Evolutionary conservation across 2,888 invertebrate genomes (phyloP), one percentile per base, ranked within the genome.

Genomic region (Drosophila anceps): DNA sequence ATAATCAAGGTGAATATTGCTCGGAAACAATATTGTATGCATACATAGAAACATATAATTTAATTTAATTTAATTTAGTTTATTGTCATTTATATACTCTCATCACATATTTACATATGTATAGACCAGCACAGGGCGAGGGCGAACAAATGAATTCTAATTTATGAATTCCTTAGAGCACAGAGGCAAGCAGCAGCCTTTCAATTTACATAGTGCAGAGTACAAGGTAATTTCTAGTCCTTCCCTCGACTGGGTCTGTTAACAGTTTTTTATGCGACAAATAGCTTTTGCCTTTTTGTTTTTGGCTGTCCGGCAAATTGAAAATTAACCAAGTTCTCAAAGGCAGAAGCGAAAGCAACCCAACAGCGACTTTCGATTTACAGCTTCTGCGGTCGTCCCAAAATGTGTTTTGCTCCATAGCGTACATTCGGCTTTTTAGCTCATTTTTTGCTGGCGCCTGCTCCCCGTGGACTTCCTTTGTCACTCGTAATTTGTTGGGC

Each of bases 311-410:
- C 75, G 66, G 65, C 79, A 84, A 84, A 87, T 84, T 87, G 87
- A 87, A 84, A 84, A 82, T 84, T 82, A 87, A 79, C 64, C 70
- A 76, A 81, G 73, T 70, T 75, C 67, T 73, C 70, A 59, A 60
- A 69, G 67, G 37, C 29, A 43, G 13, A 12, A 18, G 20, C 27
- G 4, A n/a, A 15, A 33, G 31, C 27, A 9, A 6, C 53, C 27
- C 58, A 64, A 39, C 61, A 51, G 53, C 48, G 61, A 27, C 63
- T 72, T 73, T 65, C 73, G 79, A 77, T 65, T 66, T 73, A 73
- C 73, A 70, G 66, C 55, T 57, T 65, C 24, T 54, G 46, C 29
- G 61, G 57, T 27, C 27, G 48, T 51, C 68, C 51, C 50, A 50
- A 67, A 70, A 62, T 64, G 61, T 62, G 73, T 64, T 75, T 68